These are phyloP conservation scores for Brachyopa scutellaris DNA, from an alignment of 2,888 invertebrate species.

Conservation along the genomic window DNA sequence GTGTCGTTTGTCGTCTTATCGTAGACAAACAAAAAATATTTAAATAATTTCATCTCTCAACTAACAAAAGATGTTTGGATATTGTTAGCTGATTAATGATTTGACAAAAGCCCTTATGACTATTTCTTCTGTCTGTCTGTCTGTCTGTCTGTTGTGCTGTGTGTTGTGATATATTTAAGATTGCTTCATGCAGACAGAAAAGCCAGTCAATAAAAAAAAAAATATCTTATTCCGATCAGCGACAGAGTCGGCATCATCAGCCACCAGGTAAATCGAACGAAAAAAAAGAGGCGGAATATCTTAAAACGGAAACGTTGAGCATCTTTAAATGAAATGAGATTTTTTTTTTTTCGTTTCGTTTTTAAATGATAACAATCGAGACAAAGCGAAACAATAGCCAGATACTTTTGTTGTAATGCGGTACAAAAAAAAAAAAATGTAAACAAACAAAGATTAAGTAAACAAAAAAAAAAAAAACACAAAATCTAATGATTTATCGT, in stretches of 20 bases:
- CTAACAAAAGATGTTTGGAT: constrained; percentile 19
- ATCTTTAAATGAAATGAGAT: constrained; percentile 36
- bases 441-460: constrained; percentile 39
- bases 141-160: too few relatives aligned
- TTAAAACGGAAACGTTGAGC: constrained; percentile 33
- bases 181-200: constrained; percentile 19
- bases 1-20: constrained; percentile 1
- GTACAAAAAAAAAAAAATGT: constrained; percentile 5
- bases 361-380: constrained; percentile 55
- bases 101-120: constrained; percentile 68
- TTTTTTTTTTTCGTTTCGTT: constrained; percentile 20
- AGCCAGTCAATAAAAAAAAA: constrained; percentile 10
- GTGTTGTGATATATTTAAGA: constrained; percentile 66
- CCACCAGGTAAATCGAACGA: too few relatives aligned
- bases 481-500: constrained; percentile 62
- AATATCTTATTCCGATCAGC: constrained; percentile 61
- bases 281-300: constrained; percentile 16
- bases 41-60: constrained; percentile 60
- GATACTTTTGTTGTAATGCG: constrained; percentile 18
- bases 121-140: constrained; percentile 51
- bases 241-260: constrained; percentile 6
- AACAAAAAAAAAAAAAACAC: constrained; percentile 33
- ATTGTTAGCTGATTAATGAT: constrained; percentile 66
- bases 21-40: constrained; percentile 8
- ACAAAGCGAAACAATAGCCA: constrained; percentile 40